These are phyloP conservation scores for Drosophila mimetica DNA, from an alignment of 2,888 invertebrate genomes.

Conservation along the genomic window DNA sequence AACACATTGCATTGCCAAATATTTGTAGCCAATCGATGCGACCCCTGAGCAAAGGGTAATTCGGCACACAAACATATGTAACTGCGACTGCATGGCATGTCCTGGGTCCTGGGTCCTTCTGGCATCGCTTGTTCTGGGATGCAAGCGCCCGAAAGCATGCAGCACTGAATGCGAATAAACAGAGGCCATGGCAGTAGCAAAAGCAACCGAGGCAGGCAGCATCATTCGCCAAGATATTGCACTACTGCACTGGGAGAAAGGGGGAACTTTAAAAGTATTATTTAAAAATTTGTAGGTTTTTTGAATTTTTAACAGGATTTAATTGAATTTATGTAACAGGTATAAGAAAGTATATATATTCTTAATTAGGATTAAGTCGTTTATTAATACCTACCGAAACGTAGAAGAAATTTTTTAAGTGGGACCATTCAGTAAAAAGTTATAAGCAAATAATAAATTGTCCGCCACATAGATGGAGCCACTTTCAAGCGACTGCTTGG, in stretches of 20 bases:
- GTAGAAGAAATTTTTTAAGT: no score
- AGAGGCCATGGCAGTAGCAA: conserved; percentile 38
- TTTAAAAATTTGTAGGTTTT: no score
- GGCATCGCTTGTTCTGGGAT: conserved; percentile 30
- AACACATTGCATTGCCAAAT: neutral
- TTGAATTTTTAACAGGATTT: no score
- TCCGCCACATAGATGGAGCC: no score
- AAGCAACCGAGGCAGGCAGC: conserved; percentile 29
- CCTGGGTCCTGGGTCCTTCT: conserved; percentile 20
- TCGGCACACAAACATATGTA: conserved; percentile 49
- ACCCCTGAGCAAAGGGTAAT: conserved; percentile 32
- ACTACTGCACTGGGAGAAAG: conserved; percentile 10
- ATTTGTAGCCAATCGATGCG: neutral
- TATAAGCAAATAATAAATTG: no score
- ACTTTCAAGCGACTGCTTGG: no score
- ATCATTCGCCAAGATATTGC: conserved; percentile 53
- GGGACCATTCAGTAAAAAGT: no score
- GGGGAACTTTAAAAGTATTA: no score
- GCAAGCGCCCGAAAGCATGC: conserved; percentile 52
- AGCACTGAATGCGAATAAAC: conserved; percentile 51
- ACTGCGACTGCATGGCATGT: conserved; percentile 31
- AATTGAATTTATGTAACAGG: no score
- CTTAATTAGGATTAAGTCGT: no score
- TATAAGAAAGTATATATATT: no score
- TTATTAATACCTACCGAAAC: no score